Percentiles rank a stretch among this genome's conserved stretches.
Conservation (phyloP, 2,113 vertebrate species). For the Sorex araneus region DNA sequence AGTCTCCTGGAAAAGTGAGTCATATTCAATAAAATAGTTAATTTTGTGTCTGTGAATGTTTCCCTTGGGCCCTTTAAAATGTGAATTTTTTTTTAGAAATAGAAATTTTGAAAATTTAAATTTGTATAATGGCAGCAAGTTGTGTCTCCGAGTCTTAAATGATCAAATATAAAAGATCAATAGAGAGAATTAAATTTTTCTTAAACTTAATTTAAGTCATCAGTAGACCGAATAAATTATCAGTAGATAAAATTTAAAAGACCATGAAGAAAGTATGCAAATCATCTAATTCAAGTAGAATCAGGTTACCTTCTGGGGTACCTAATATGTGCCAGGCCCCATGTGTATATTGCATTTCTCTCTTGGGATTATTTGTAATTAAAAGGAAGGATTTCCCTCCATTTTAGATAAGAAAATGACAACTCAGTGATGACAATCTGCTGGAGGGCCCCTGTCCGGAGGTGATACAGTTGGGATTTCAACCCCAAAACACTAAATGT, state of each 20-base stretch:
- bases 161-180: constrained; percentile 23
- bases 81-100: constrained; percentile 45
- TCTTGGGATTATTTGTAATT: neutral
- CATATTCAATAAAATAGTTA: constrained; percentile 60
- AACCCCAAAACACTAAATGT: neutral
- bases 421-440: neutral
- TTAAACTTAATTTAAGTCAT: neutral
- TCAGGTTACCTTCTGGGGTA: neutral
- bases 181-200: neutral
- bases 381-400: neutral
- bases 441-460: neutral
- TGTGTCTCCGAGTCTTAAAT: neutral
- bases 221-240: neutral
- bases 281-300: constrained; percentile 14
- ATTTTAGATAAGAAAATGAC: neutral
- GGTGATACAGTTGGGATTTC: neutral
- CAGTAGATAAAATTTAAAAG: neutral
- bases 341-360: neutral
- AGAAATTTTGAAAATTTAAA: constrained; percentile 52
- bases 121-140: neutral
- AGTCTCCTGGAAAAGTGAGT: constrained; percentile 78
- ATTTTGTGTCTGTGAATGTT: constrained; percentile 61
- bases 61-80: constrained; percentile 69
- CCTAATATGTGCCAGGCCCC: neutral
- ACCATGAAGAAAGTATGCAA: neutral